A percentile compares a stretch with the other conserved stretches of the same genome.
Conservation (phyloP, 2,113 vertebrate species). For the Microtus pennsylvanicus region DNA sequence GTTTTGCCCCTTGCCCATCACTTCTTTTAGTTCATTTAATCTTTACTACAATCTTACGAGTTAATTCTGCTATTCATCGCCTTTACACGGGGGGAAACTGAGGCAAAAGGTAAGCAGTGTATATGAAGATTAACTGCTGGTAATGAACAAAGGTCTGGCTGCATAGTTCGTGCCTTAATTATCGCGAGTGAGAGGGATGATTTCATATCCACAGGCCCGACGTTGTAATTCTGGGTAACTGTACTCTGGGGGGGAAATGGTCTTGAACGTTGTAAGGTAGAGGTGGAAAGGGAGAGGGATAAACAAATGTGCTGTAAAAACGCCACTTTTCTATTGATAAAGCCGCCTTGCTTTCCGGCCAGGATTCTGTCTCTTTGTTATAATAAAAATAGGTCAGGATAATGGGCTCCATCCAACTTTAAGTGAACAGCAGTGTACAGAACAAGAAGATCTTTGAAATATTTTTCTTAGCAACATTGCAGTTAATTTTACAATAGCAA, state of each 20-base stretch:
- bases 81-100: background rate
- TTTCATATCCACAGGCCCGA: constrained; percentile 2
- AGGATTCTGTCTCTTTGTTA: constrained; percentile 56
- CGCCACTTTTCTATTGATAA: background rate
- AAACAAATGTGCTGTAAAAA: background rate
- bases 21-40: background rate
- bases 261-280: background rate
- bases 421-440: constrained; percentile 66
- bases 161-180: background rate
- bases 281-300: background rate
- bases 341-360: constrained; percentile 36
- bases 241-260: background rate
- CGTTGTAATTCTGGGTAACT: background rate
- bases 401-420: constrained; percentile 68
- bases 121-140: background rate
- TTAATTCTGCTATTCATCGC: background rate
- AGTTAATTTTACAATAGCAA: constrained; percentile 65
- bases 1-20: background rate
- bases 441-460: constrained; percentile 73
- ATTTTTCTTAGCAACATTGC: constrained; percentile 71
- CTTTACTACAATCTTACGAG: background rate
- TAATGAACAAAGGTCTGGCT: background rate
- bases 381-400: constrained; percentile 74
- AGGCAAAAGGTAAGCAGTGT: background rate
- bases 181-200: background rate